Evolutionary conservation across 2,888 invertebrate genomes (phyloP).

Genomic region (Stenoptilia bipunctidactyla): DNA sequence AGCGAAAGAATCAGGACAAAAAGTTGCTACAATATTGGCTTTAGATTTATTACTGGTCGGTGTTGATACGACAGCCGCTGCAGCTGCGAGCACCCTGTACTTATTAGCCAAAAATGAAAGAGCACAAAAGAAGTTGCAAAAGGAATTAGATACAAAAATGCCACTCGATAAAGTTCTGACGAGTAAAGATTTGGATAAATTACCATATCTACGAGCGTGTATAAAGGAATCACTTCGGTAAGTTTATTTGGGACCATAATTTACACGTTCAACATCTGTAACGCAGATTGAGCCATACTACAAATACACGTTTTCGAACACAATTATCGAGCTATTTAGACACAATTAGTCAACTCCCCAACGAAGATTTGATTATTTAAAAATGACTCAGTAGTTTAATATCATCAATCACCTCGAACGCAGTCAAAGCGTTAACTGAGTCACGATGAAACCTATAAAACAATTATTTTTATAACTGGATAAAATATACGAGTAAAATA

Average conservation of each 20-base stretch:
- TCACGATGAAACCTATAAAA: too few species aligned
- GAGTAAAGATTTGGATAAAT: conserved; percentile 71
- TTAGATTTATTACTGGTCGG: conserved; percentile 85
- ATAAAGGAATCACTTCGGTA: conserved; percentile 83
- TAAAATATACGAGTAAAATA: too few species aligned
- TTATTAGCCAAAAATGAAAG: conserved; percentile 79
- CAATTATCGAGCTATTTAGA: too few species aligned
- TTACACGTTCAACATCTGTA: too few species aligned
- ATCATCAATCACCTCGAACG: too few species aligned
- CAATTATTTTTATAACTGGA: conserved; percentile 12
- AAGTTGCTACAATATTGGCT: conserved; percentile 77
- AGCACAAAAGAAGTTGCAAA: conserved; percentile 74
- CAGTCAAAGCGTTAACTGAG: too few species aligned
- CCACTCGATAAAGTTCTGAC: conserved; percentile 69
- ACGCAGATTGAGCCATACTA: too few species aligned
- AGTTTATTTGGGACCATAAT: too few species aligned
- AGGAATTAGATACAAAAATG: conserved; percentile 72
- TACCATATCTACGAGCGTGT: conserved; percentile 81
- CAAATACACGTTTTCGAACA: too few species aligned
- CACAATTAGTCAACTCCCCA: too few species aligned
- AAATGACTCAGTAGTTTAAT: too few species aligned
- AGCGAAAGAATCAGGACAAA: conserved; percentile 40
- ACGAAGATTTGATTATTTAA: too few species aligned
- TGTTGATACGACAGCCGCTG: conserved; percentile 85
- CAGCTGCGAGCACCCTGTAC: conserved; percentile 80